phyloP scores from a whole-genome alignment of 2,797 vertebrate species.

The Craterocephalus amniculus region DNA sequence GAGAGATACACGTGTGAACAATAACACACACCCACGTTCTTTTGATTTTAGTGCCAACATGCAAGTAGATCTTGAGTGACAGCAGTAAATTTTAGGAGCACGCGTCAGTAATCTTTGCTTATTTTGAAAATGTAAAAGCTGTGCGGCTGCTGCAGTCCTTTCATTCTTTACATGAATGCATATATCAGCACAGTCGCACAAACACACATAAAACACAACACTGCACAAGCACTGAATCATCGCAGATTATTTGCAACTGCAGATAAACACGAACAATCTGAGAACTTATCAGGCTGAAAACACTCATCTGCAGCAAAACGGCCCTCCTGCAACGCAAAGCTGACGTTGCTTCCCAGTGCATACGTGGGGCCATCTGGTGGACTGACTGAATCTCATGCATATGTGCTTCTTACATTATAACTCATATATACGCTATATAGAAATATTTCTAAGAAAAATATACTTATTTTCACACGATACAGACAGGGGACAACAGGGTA shows the following conservation, averaged over 20 bases:
- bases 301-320: constrained; percentile 16
- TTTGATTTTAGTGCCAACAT: not conserved
- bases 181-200: no score
- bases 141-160: constrained; percentile 26
- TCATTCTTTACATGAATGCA: not conserved
- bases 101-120: constrained; percentile 5
- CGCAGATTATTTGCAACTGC: constrained; percentile 6
- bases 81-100: constrained; percentile 1
- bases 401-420: constrained; percentile 31
- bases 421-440: constrained; percentile 18
- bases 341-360: constrained; percentile 28
- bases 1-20: not conserved
- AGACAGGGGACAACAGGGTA: constrained; percentile 20
- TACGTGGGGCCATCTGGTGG: constrained; percentile 39
- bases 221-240: constrained; percentile 24
- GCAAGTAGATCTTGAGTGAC: not conserved
- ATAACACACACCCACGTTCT: not conserved
- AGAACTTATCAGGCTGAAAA: constrained; percentile 15
- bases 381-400: constrained; percentile 22
- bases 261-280: constrained; percentile 1
- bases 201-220: constrained; percentile 19
- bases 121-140: not conserved
- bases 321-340: constrained; percentile 26
- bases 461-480: constrained; percentile 27
- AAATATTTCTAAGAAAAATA: constrained; percentile 56